Conservation (phyloP, 2,113 vertebrate genomes). For the Globicephala melas region DNA sequence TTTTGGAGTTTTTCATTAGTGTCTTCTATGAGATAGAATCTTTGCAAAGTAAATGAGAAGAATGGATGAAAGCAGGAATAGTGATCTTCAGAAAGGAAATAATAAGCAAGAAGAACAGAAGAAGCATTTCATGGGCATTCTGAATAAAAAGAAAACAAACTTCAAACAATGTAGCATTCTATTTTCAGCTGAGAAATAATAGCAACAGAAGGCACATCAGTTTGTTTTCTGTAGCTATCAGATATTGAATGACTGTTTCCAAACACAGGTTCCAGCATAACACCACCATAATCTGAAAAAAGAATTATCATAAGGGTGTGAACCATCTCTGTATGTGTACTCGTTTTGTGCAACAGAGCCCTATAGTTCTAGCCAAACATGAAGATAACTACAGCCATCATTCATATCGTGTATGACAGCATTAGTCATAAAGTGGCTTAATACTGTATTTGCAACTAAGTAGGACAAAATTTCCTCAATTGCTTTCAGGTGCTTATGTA, state of each 20-base stretch:
- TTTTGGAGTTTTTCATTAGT: conserved; percentile 30
- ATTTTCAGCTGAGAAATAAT: conserved; percentile 29
- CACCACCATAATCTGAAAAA: background rate
- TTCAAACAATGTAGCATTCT: conserved; percentile 20
- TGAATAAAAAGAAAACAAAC: background rate
- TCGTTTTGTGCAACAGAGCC: background rate
- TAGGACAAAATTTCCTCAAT: background rate
- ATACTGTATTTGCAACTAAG: background rate
- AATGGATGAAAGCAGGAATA: conserved; percentile 11
- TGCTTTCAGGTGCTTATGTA: background rate
- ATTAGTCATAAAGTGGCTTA: background rate
- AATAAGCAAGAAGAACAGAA: conserved; percentile 38
- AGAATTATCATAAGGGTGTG: background rate
- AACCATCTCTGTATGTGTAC: background rate
- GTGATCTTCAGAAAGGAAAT: conserved; percentile 44
- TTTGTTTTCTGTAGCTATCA: background rate
- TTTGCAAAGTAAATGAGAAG: conserved; percentile 47
- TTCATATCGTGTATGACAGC: background rate
- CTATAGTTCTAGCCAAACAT: background rate
- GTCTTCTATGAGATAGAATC: conserved; percentile 38
- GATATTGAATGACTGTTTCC: background rate
- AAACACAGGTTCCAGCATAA: conserved; percentile 1
- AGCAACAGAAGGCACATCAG: background rate
- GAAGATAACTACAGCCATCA: background rate
- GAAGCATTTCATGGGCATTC: conserved; percentile 5